Evolutionary conservation across 2,888 invertebrate species (phyloP), one percentile per base, ranked within the genome.

Genomic region (Taenaris catops): DNA sequence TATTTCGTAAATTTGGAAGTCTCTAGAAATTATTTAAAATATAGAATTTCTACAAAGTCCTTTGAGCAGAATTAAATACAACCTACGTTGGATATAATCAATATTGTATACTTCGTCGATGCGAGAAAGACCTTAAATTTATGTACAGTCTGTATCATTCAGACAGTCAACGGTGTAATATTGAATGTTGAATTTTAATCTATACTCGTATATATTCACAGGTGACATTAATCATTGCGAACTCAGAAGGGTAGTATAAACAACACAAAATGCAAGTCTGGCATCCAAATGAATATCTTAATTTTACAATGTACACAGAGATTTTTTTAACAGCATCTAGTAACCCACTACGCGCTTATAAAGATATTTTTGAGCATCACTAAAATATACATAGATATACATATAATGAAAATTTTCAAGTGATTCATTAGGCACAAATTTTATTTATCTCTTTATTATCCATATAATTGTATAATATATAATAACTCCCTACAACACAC

Each of bases 341-440:
- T 58, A 49, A 63, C 51, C n/a, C 58, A 72, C 80, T 83, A 84
- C 73, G 64, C 64, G 75, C 81, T 84, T 84, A 84, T 62, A 68
- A 64, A 54, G 57, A 66, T 69, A 69, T 62, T 59, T n/a, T 84
- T 84, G 84, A 86, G 84, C 84, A 79, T 80, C 64, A 73, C 79
- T 83, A 83, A 78, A 71, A 70, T 72, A 71, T 60, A 63, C 61
- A 69, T 57, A 78, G 70, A 70, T 72, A 71, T 60, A 63, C 61
- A 69, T 57, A 33, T 36, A 33, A 59, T 54, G 63, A 71, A 66
- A 67, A 66, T 58, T 73, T 62, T 49, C 62, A 63, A 68, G 63
- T 69, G 63, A 65, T 68, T 66, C 68, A 72, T 76, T 81, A 86
- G 86, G 86, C 86, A 86, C 86, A 79, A 76, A 66, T 79, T 79